Base-by-base conservation (phyloP, 1,140 invertebrate genomes). In the Atta cephalotes region DNA sequence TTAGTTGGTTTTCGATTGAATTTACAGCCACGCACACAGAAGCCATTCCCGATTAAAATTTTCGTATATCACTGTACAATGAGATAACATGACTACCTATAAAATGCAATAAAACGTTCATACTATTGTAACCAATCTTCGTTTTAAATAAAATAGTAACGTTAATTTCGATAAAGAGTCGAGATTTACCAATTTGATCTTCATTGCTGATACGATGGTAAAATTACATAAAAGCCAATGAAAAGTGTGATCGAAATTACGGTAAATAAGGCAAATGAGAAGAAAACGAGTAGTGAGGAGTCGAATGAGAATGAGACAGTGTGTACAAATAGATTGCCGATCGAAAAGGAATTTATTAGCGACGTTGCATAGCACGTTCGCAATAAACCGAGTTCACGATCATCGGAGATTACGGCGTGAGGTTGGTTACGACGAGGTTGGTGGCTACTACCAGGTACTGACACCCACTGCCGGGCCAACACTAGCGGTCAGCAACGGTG, bases 261-360 rank as follows among this genome's bases (percentile, higher is more conserved):
- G 45, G 31, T 10, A 66, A 87, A 89, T 77, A 87, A 49, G 35
- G 39, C 3, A n/a, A 39, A 21, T 78, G 76, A 25, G 88, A 63
- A 60, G 49, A 72, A 39, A 39, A 71, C 18, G 71, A 71, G 21
- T 2, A 18, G 60, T 5, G 58, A 56, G 51, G 49, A 25, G 39
- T 9, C 51, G 77, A 21, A 72, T 28, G 21, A 31, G 65, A 81
- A 70, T 63, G 74, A 78, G 63, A 65, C 18, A n/a, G 70, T 92
- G 74, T 92, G 91, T 92, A 91, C 92, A 92, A 93, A 93, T 92
- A 89, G 91, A 91, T 91, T 86, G 92, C 72, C 70, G 87, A 90
- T 90, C 77, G 87, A 90, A 91, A 92, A 93, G 93, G 92, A 95
- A 95, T 95, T 95, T 94, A 95, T 95, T 95, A 95, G 92, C 92